phyloP scores from a whole-genome alignment of 2,797 vertebrate genomes.

The Sebastes flavidus region DNA sequence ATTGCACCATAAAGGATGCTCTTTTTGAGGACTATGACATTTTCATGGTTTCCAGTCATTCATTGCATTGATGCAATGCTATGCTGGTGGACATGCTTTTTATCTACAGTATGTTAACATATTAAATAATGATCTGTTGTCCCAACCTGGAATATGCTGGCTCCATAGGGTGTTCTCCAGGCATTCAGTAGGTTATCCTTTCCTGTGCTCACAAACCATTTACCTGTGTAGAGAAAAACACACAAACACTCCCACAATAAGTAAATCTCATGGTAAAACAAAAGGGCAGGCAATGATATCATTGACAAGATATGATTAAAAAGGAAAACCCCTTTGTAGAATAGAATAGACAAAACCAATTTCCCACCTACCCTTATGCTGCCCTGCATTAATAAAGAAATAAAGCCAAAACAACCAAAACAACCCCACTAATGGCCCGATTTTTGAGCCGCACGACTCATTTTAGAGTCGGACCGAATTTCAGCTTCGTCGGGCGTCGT shows the following conservation, averaged over 20 bases:
- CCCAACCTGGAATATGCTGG: constrained; percentile 89
- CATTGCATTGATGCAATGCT: background rate
- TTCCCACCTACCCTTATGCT: background rate
- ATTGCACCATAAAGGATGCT: background rate
- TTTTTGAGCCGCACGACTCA: no score
- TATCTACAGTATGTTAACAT: background rate
- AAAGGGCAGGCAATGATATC: background rate
- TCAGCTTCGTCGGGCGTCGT: no score
- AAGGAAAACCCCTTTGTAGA: background rate
- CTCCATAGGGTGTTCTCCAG: constrained; percentile 88
- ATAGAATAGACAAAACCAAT: background rate
- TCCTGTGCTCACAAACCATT: constrained; percentile 90
- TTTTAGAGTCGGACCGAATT: no score
- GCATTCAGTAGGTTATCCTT: constrained; percentile 89
- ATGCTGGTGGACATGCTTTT: background rate
- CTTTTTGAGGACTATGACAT: background rate
- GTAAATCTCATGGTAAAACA: background rate
- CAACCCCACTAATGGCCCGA: background rate
- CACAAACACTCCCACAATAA: constrained; percentile 7
- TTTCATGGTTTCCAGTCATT: background rate
- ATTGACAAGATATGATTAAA: background rate
- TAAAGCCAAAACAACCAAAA: background rate
- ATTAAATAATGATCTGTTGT: constrained; percentile 10
- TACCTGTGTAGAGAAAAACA: constrained; percentile 74
- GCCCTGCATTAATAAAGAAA: background rate